A percentile compares a stretch with the other conserved stretches of the same genome.
These are phyloP conservation scores for Kryptolebias marmoratus DNA, from an alignment of 2,113 vertebrate genomes.

Conservation along the genomic window DNA sequence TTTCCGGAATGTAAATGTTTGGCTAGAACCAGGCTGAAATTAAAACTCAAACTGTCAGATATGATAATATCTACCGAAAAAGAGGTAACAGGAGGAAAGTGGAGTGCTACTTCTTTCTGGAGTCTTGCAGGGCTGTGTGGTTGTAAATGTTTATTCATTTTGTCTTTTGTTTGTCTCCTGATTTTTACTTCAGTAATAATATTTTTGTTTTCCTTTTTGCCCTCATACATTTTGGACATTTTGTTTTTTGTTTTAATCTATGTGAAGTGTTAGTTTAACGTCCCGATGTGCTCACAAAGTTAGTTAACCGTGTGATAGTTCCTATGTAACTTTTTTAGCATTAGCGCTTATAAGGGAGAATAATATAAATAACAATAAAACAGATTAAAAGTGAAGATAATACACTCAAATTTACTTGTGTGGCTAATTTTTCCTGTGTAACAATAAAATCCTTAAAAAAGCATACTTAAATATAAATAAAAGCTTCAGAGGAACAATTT, in stretches of 20 bases:
- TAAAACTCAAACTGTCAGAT: neutral
- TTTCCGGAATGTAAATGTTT: conserved; percentile 32
- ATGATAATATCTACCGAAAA: conserved; percentile 33
- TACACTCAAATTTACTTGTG: conserved; percentile 77
- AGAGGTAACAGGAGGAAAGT: conserved; percentile 21
- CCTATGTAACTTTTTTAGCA: conserved; percentile 81
- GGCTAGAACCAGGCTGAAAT: conserved; percentile 3
- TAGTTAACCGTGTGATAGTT: conserved; percentile 79
- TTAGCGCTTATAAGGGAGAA: conserved; percentile 75
- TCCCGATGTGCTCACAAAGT: conserved; percentile 75
- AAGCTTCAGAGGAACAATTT: conserved; percentile 56
- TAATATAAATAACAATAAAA: conserved; percentile 73
- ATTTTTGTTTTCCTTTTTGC: conserved; percentile 15
- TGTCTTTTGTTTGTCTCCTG: conserved; percentile 45
- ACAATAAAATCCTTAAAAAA: conserved; percentile 70
- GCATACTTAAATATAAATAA: conserved; percentile 75
- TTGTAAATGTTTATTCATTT: conserved; percentile 67
- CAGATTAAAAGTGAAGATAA: conserved; percentile 62
- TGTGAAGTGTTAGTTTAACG: conserved; percentile 76
- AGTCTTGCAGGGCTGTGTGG: conserved; percentile 56
- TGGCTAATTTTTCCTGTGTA: conserved; percentile 80
- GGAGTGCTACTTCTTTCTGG: conserved; percentile 17
- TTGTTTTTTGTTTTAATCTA: conserved; percentile 46
- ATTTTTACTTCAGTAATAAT: conserved; percentile 33
- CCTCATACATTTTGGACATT: conserved; percentile 18